Percentiles rank a stretch among this genome's conserved stretches.
Evolutionary conservation across 2,888 invertebrate species (phyloP).

Genomic region (Oscheius sp.): DNA sequence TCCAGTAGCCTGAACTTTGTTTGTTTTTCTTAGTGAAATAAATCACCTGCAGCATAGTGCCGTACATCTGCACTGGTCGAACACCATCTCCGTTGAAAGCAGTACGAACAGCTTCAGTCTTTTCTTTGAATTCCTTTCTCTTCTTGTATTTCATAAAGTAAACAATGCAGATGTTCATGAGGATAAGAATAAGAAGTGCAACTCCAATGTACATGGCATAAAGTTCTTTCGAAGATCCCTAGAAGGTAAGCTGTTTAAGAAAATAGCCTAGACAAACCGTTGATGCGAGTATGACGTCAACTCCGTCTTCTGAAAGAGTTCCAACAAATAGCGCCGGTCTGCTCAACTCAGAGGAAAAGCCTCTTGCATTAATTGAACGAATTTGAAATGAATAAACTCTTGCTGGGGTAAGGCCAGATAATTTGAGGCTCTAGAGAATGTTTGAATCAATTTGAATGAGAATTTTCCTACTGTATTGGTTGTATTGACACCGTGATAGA

Average conservation of each 20-base stretch:
- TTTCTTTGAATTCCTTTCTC: conserved; percentile 49
- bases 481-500: conserved; percentile 58
- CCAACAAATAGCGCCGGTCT: conserved; percentile 38
- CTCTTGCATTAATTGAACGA: conserved; percentile 50
- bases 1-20: conserved; percentile 31
- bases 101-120: conserved; percentile 61
- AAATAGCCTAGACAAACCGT: conserved; percentile 15
- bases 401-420: conserved; percentile 42
- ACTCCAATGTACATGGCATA: too few species aligned
- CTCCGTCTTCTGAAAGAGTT: conserved; percentile 54
- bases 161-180: not conserved
- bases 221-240: not conserved
- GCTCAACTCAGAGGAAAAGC: conserved; percentile 52
- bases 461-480: conserved; percentile 49
- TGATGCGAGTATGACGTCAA: conserved; percentile 35
- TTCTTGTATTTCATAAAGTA: conserved; percentile 16
- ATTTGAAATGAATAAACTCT: conserved; percentile 43
- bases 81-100: conserved; percentile 57
- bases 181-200: not conserved
- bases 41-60: conserved; percentile 58
- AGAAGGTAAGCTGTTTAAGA: not conserved
- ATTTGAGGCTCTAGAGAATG: conserved; percentile 42
- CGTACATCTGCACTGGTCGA: conserved; percentile 67
- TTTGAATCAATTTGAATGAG: not conserved
- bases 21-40: too few species aligned